phyloP scores from a whole-genome alignment of 2,888 invertebrate genomes.

The Uropetala carovei region DNA sequence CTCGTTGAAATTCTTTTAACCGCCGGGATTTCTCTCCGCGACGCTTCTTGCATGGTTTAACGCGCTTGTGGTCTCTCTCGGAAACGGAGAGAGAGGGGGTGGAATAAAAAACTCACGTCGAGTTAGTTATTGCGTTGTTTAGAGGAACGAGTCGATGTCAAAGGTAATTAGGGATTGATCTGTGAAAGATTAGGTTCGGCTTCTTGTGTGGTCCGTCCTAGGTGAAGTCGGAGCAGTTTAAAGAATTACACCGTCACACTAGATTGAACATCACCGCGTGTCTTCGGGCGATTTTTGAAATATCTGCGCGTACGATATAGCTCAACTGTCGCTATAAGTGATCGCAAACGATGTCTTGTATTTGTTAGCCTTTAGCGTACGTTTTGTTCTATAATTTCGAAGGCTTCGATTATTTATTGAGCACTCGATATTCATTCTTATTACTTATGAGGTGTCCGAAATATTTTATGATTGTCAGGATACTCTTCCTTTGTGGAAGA shows the following conservation, averaged over 20 bases:
- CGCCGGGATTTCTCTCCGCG: neutral
- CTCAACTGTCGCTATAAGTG: neutral
- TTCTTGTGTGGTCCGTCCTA: slow-evolving; percentile 28
- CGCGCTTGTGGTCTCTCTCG: neutral
- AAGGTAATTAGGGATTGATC: slow-evolving; percentile 34
- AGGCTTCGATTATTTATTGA: too few relatives aligned
- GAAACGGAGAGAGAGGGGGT: neutral
- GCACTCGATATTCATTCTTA: too few relatives aligned
- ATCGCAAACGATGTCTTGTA: too few relatives aligned
- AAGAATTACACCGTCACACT: slow-evolving; percentile 9
- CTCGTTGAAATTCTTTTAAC: neutral
- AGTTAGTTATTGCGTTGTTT: slow-evolving; percentile 28
- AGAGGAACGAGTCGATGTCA: neutral
- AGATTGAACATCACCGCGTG: neutral
- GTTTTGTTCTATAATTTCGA: too few relatives aligned
- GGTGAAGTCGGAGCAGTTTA: neutral
- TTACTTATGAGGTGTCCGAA: too few relatives aligned
- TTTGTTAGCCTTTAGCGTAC: too few relatives aligned
- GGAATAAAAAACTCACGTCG: neutral
- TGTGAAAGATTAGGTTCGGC: neutral
- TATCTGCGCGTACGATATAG: neutral
- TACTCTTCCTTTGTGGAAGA: too few relatives aligned
- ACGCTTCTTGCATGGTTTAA: neutral
- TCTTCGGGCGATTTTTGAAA: neutral
- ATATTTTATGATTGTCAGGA: too few relatives aligned